Evolutionary conservation across 53 echinoderm and acorn worm genomes (phyloP).

Genomic region (Holothuria scabra): DNA sequence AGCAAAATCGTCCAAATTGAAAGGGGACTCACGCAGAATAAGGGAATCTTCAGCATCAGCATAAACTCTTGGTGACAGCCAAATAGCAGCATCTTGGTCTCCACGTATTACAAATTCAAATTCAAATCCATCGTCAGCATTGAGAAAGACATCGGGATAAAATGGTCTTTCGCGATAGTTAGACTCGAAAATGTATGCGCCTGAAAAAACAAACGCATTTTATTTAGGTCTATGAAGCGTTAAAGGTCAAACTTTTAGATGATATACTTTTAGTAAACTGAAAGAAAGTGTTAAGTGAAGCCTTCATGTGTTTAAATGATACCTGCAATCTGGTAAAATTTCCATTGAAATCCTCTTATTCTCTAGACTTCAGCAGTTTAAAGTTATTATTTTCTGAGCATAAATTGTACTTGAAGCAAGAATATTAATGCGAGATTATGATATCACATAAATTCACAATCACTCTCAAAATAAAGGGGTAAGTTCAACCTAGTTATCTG

Average conservation of each 20-base stretch:
- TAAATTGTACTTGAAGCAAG: no score
- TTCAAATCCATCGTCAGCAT: conserved; percentile 4
- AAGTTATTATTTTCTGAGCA: no score
- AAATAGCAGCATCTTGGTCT: conserved; percentile 8
- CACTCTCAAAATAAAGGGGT: no score
- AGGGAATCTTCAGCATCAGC: conserved; percentile 20
- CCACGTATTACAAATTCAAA: conserved; percentile 1
- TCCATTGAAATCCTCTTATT: no score
- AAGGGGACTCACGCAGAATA: background rate
- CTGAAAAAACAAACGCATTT: background rate
- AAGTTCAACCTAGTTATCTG: no score
- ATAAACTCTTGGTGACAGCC: conserved; percentile 17
- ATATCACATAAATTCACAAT: no score
- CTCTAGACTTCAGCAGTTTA: no score
- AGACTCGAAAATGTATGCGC: conserved; percentile 14
- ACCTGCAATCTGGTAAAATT: no score
- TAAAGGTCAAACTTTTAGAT: background rate
- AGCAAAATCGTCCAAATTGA: no score
- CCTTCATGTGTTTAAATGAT: no score
- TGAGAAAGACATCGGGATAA: conserved; percentile 5
- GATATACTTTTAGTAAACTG: background rate
- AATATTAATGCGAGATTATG: no score
- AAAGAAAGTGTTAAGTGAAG: no score
- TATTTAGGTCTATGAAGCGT: background rate
- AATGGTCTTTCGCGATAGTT: conserved; percentile 2